A percentile compares a stretch with the other conserved stretches of the same genome.
phyloP scores from a whole-genome alignment of 1,140 invertebrate genomes.

The Galendromus occidentalis region DNA sequence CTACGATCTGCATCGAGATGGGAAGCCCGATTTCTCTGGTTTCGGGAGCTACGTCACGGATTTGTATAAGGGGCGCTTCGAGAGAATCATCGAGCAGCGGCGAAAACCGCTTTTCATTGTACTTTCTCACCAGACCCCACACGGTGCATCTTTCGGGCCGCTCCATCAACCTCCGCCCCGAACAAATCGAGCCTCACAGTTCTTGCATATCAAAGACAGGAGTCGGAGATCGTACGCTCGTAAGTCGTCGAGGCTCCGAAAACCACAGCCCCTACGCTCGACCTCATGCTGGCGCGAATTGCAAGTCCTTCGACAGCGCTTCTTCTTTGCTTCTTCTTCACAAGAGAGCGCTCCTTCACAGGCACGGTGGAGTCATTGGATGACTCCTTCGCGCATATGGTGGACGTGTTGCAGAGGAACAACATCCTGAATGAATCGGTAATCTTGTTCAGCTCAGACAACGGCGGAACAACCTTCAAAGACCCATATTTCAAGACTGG shows the following conservation, averaged over 20 bases:
- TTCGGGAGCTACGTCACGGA: constrained; percentile 62
- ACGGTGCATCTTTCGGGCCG: constrained; percentile 57
- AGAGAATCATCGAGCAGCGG: constrained; percentile 44
- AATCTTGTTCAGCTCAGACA: constrained; percentile 67
- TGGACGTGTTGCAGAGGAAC: constrained; percentile 40
- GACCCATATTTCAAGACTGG: constrained; percentile 51
- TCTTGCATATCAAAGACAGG: constrained; percentile 15
- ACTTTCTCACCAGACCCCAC: constrained; percentile 58
- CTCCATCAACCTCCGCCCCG: constrained; percentile 14
- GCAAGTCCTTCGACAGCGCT: too few relatives aligned
- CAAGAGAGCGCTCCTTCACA: too few relatives aligned
- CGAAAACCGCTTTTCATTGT: constrained; percentile 61
- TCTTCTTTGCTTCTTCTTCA: too few relatives aligned
- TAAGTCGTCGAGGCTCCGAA: not conserved
- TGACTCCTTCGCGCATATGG: constrained; percentile 58
- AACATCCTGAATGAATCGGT: constrained; percentile 51
- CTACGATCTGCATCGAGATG: constrained; percentile 29
- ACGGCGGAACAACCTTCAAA: constrained; percentile 49
- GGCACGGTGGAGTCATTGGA: constrained; percentile 60
- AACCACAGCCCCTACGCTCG: too few relatives aligned
- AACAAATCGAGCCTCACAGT: not conserved
- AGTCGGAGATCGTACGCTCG: constrained; percentile 16
- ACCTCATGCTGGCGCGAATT: too few relatives aligned
- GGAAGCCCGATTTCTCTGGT: constrained; percentile 37
- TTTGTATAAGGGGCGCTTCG: constrained; percentile 51